Conservation (phyloP, 2,888 invertebrate genomes). For the Craniophora ligustri region DNA sequence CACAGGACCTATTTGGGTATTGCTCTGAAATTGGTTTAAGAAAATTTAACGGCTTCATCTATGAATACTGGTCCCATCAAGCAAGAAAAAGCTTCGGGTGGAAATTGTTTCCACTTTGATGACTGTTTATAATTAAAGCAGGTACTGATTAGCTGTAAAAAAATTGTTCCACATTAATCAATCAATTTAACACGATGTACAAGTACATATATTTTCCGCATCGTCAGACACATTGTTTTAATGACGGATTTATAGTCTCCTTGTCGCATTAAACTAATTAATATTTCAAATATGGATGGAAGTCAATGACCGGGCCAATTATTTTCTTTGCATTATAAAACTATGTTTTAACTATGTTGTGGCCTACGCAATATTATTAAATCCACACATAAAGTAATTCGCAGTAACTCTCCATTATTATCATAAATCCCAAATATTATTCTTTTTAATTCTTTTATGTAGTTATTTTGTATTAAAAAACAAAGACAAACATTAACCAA, state of each 20-base stretch:
- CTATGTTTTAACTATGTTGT: too few relatives aligned
- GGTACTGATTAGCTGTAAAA: not conserved
- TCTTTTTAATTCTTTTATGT: too few relatives aligned
- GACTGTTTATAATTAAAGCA: not conserved
- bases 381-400: too few relatives aligned
- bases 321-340: too few relatives aligned
- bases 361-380: too few relatives aligned
- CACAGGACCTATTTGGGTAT: too few relatives aligned
- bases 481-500: slow-evolving; percentile 9
- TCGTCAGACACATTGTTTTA: slow-evolving; percentile 2
- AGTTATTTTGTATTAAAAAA: not conserved
- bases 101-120: not conserved
- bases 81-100: too few relatives aligned
- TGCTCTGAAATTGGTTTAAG: too few relatives aligned
- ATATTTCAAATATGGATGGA: not conserved
- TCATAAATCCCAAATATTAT: too few relatives aligned
- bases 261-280: slow-evolving; percentile 2
- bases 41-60: too few relatives aligned
- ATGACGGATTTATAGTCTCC: slow-evolving; percentile 32
- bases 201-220: slow-evolving; percentile 17
- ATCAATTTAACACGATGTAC: slow-evolving; percentile 12
- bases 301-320: not conserved
- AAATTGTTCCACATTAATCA: slow-evolving; percentile 27
- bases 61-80: too few relatives aligned
- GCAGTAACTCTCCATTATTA: too few relatives aligned